Evolutionary conservation across 2,797 vertebrate species (phyloP).

Genomic region (Schizopygopsis pylzovi): DNA sequence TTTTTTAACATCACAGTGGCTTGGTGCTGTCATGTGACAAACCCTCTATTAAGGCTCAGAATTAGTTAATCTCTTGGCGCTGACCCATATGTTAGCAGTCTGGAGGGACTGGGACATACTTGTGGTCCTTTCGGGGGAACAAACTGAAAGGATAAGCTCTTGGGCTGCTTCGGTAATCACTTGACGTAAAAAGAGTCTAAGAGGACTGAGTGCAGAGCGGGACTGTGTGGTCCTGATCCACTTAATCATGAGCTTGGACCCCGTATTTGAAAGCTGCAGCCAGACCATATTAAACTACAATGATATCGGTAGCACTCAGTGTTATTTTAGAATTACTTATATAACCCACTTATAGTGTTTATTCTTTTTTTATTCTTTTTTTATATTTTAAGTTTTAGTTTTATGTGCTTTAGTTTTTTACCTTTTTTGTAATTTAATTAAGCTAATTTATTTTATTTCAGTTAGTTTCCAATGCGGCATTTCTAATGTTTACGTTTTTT

Average conservation of each 20-base stretch:
- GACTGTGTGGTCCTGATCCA: not conserved
- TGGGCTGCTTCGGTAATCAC: constrained; percentile 6
- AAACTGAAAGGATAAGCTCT: constrained; percentile 17
- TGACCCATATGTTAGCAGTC: constrained; percentile 41
- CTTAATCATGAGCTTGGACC: not conserved
- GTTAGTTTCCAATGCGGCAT: not conserved
- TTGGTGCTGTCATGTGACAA: constrained; percentile 47
- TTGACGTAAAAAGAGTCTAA: not conserved
- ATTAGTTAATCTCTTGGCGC: constrained; percentile 54
- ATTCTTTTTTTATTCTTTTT: too few relatives aligned
- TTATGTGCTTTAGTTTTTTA: not conserved
- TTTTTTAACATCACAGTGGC: constrained; percentile 54
- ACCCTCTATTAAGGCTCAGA: constrained; percentile 43
- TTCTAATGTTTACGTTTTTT: not conserved
- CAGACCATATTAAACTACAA: not conserved
- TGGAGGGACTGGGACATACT: constrained; percentile 40
- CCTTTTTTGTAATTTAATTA: not conserved
- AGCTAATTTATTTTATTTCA: not conserved
- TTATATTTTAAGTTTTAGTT: not conserved
- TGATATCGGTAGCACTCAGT: not conserved
- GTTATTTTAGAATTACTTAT: not conserved
- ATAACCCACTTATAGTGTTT: not conserved
- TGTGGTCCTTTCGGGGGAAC: constrained; percentile 20
- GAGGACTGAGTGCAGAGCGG: not conserved
- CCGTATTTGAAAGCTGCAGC: not conserved